Percentiles rank a stretch among this genome's conserved stretches.
Conservation (phyloP, 2,113 vertebrate species). For the Porphyrio hochstetteri region DNA sequence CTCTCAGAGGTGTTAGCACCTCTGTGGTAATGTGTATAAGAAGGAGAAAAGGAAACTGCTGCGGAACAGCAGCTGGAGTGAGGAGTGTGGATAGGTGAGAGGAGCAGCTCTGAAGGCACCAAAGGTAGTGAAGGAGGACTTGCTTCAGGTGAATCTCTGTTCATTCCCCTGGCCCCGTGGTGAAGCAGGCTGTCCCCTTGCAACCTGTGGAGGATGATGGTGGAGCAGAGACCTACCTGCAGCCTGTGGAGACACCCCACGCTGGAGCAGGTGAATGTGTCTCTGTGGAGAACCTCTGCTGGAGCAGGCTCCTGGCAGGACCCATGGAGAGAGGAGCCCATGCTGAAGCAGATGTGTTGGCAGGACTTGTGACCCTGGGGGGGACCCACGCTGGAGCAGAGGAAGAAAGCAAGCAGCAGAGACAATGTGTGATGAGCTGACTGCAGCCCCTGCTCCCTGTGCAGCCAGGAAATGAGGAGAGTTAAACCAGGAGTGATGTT, state of each 20-base stretch:
- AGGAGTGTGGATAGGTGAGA: neutral
- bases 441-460: neutral
- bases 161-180: too few relatives aligned
- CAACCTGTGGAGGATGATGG: too few relatives aligned
- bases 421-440: too few relatives aligned
- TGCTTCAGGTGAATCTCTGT: neutral
- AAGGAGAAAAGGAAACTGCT: neutral
- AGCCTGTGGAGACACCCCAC: too few relatives aligned
- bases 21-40: neutral
- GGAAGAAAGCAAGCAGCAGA: too few relatives aligned
- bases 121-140: neutral
- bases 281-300: too few relatives aligned
- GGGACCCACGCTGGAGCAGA: too few relatives aligned
- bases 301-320: neutral
- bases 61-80: neutral
- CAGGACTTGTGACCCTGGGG: neutral
- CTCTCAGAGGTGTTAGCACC: fast-evolving
- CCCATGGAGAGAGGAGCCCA: neutral
- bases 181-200: neutral
- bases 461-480: neutral
- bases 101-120: neutral
- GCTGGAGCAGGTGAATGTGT: neutral
- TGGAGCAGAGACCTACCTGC: neutral
- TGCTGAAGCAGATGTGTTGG: neutral
- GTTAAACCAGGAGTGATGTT: neutral